Conservation (phyloP, 2,797 vertebrate species). For the Streptopelia turtur region DNA sequence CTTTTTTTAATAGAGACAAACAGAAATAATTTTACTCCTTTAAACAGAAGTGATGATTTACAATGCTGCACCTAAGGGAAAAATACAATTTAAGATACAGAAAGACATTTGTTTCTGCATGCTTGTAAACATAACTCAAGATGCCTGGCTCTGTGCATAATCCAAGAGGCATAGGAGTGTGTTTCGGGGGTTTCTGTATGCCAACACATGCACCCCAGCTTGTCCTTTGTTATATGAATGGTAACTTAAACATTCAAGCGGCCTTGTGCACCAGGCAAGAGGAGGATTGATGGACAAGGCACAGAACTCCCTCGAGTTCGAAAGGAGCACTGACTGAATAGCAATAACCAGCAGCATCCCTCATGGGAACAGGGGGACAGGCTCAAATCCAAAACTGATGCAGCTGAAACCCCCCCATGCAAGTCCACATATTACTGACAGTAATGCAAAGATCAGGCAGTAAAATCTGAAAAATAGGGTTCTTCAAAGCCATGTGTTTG, state of each 20-base stretch:
- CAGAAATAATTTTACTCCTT: not conserved
- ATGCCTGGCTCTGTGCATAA: not conserved
- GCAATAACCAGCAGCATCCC: slow-evolving; percentile 17
- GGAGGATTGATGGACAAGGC: slow-evolving; percentile 35
- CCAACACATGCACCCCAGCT: not conserved
- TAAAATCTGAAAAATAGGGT: not conserved
- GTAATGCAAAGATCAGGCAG: not conserved
- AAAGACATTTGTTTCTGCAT: not conserved
- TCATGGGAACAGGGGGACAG: not conserved
- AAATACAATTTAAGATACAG: not conserved
- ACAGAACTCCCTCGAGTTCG: not conserved
- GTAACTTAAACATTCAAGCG: slow-evolving; percentile 4
- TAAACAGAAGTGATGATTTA: slow-evolving; percentile 3
- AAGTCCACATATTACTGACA: fast-evolving
- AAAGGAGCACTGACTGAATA: not conserved
- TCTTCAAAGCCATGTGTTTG: not conserved
- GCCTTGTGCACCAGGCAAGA: not conserved
- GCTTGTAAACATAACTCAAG: not conserved
- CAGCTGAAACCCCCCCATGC: not conserved
- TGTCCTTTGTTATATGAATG: not conserved
- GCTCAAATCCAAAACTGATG: not conserved
- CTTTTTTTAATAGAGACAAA: slow-evolving; percentile 21
- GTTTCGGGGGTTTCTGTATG: not conserved
- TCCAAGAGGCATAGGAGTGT: not conserved
- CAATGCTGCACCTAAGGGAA: not conserved